phyloP scores from a whole-genome alignment of 2,888 invertebrate species.

The Lepidochrysops patricia region DNA sequence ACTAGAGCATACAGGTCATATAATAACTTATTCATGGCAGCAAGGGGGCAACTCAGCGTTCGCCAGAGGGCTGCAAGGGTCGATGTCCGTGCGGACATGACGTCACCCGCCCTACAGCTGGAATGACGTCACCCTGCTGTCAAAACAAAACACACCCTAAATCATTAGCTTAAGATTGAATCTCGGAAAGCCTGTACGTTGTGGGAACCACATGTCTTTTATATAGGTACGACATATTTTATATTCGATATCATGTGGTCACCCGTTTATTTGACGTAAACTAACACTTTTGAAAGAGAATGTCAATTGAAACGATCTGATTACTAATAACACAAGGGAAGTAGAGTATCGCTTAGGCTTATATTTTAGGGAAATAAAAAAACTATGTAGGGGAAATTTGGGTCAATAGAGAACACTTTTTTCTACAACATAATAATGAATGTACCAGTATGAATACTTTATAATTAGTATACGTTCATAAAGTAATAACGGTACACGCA shows the following conservation, averaged over 20 bases:
- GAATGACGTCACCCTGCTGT: constrained; percentile 58
- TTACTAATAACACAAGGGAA: constrained; percentile 2
- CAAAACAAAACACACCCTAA: constrained; percentile 51
- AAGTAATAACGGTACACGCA: background rate
- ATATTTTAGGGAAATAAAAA: background rate
- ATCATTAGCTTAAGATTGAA: constrained; percentile 45
- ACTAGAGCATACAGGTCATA: constrained; percentile 37
- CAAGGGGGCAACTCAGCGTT: constrained; percentile 41
- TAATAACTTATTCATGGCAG: constrained; percentile 63
- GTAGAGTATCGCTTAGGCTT: background rate
- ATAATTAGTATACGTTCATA: background rate
- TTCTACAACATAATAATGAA: background rate
- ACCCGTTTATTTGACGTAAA: constrained; percentile 45
- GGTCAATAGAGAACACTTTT: background rate
- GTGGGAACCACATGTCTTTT: constrained; percentile 55
- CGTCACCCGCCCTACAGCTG: constrained; percentile 72
- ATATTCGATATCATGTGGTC: constrained; percentile 52
- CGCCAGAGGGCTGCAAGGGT: constrained; percentile 55
- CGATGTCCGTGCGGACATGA: constrained; percentile 55
- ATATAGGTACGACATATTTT: constrained; percentile 43
- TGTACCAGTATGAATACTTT: background rate
- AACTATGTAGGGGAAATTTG: background rate
- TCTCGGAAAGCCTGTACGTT: constrained; percentile 38
- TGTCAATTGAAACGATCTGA: constrained; percentile 5
- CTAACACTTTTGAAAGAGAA: constrained; percentile 35